Percentiles rank a stretch among this genome's conserved stretches.
Evolutionary conservation across 2,888 invertebrate species (phyloP).

Genomic region (Pollenia labialis): DNA sequence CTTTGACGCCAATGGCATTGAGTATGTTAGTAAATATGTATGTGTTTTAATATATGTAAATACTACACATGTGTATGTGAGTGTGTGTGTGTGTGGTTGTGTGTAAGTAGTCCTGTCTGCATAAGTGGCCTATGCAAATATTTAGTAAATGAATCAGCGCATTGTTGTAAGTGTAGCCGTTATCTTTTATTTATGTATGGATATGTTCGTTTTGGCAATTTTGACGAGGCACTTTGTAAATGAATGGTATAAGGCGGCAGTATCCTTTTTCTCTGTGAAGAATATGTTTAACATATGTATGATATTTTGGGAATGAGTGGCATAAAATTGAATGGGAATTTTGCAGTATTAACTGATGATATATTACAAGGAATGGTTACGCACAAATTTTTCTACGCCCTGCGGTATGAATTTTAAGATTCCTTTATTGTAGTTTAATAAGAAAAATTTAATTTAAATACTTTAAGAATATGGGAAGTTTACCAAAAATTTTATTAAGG

Average conservation of each 20-base stretch:
- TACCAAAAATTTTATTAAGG: no score
- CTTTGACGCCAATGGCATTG: constrained; percentile 60
- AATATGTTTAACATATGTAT: constrained; percentile 21
- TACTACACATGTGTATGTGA: constrained; percentile 1
- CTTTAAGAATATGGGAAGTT: no score
- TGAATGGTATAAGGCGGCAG: constrained; percentile 9
- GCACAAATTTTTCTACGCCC: not conserved
- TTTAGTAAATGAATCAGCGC: constrained; percentile 83
- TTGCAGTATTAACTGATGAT: not conserved
- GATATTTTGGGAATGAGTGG: constrained; percentile 13
- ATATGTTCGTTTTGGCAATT: constrained; percentile 75
- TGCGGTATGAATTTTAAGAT: no score
- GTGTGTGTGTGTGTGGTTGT: constrained; percentile 44
- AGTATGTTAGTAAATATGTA: constrained; percentile 32
- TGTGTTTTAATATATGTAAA: constrained; percentile 4
- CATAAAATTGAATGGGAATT: not conserved
- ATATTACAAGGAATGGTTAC: not conserved
- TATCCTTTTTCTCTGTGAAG: constrained; percentile 19
- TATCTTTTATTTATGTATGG: constrained; percentile 77
- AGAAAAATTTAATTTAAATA: no score
- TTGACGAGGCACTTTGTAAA: constrained; percentile 48
- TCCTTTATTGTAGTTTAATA: no score
- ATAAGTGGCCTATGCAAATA: constrained; percentile 81
- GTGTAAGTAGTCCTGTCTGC: constrained; percentile 45
- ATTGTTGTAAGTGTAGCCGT: constrained; percentile 77